Evolutionary conservation across 30 jellyfish, hydroid and myxozoan species (phyloP), one percentile per base, ranked within the genome.

Genomic region (Hydra vulgaris): DNA sequence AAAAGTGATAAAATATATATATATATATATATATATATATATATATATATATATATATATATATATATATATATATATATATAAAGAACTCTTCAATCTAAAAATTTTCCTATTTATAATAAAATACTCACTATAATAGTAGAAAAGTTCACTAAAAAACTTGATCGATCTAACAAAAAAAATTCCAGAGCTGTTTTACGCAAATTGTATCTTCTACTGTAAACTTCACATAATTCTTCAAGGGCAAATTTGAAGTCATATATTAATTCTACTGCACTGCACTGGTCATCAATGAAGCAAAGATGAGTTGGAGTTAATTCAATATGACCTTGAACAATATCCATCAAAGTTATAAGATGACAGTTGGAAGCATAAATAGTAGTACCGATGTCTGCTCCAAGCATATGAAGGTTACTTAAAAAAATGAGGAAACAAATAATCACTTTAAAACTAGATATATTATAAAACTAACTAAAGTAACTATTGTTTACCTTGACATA

Each of bases 171-270:
- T 22, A 82, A 55, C 69, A 91, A 67, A 73, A 91, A 91, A 73
- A 91, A 91, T 73, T 91, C 98, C 80, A 91, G 40, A 0, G 95
- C 96, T 71, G 88, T 86, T 69, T 91, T 91, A 17, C 95, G 95
- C 21, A 91, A 84, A 27, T 86, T 91, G 67, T 77, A 84, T 23
- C 96, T 68, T 52, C 98, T 76, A 83, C 84, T 83, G 82, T 91
- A 94, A 81, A 91, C 72, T 52, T 91, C 98, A 53, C 90, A 85
- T 0, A 91, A 90, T 79, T 91, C 92, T 23, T 86, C 96, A 53
- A 90, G 85, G 16, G 93, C 74, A 79, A 90, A 90, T 24, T 82
- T 83, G 70, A 90, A 90, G 71, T 90, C 97, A 71, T 84, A 79
- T n/a, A 81, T 73, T 15, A 94, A 77, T 53, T 90, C 95, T 15